Percentiles rank a stretch among this genome's conserved stretches.
These are phyloP conservation scores for Gila robusta DNA, from an alignment of 2,797 vertebrate species.

Conservation along the genomic window DNA sequence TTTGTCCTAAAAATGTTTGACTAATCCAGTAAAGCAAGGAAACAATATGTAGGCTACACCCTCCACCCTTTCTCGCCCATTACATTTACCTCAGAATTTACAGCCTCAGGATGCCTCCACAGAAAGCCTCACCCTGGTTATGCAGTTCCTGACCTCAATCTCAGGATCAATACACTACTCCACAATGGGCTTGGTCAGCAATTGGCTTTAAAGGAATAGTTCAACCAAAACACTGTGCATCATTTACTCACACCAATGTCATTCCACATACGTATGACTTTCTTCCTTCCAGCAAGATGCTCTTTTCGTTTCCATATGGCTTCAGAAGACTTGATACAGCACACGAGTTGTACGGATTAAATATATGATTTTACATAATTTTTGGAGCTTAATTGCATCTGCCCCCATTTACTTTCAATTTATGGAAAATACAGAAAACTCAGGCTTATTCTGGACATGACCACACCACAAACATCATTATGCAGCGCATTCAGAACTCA, in stretches of 20 bases:
- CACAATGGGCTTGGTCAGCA: conserved; percentile 32
- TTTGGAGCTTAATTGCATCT: neutral
- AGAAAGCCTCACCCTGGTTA: conserved; percentile 27
- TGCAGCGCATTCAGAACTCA: conserved; percentile 19
- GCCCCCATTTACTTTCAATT: neutral
- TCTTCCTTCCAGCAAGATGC: neutral
- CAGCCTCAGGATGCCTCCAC: conserved; percentile 24
- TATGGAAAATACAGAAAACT: neutral
- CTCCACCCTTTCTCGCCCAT: neutral
- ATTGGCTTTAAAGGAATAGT: conserved; percentile 29
- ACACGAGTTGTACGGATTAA: neutral
- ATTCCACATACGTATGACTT: neutral
- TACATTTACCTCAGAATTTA: conserved; percentile 46
- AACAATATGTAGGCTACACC: conserved; percentile 22
- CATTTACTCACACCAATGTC: neutral
- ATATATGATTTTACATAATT: neutral
- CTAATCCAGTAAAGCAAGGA: neutral
- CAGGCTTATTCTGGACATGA: conserved; percentile 12
- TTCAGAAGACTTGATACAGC: neutral
- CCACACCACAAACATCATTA: neutral
- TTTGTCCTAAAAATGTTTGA: neutral
- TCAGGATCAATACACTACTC: conserved; percentile 46
- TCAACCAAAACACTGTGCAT: conserved; percentile 1
- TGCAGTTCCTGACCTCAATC: conserved; percentile 48
- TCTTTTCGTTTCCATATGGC: neutral